Evolutionary conservation across 2,113 vertebrate species (phyloP), one percentile per base, ranked within the genome.

Genomic region (Aegotheles bennettii): DNA sequence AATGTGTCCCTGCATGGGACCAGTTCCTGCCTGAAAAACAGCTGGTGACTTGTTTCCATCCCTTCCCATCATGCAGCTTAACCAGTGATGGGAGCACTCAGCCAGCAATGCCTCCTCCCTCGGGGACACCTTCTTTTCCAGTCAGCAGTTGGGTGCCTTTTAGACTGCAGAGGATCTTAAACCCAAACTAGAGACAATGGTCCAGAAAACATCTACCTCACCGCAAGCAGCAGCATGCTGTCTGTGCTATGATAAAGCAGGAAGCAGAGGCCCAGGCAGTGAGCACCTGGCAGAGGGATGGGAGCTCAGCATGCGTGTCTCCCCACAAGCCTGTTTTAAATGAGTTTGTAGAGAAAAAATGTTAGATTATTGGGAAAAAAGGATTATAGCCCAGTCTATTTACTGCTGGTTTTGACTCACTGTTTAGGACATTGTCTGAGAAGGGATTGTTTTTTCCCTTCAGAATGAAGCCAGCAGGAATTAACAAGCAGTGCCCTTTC

Each of bases 1-100:
- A 92, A 65, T 0, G 0, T 14, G 19, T 16, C 24, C 29, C n/a
- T 4, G 6, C 4, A 17, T 47, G 50, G 45, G 45, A 74, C 7
- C 31, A 28, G 35, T 4, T 60, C 26, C 57, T 48, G 9, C 17
- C 28, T 43, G 28, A 89, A 89, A 33, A 21, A 13, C 10, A 51
- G 26, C 43, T 51, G 20, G 7, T 31, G 43, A 7, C 26, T 80
- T 3, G 0, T 65, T 73, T 77, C 36, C 26, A 42, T 36, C 36
- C 24, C 36, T 69, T 38, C 36, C 57, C 3, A 1, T 63, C 38
- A 8, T 1, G 25, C 29, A 76, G 70, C 38, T 73, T 29, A 50
- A 17, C 21, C 53, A 47, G 35, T 0, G 6, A 42, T 17, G 40
- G 24, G 13, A 76, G 7, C 4, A 10, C 7, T 40, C 33, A 67